Evolutionary conservation across 2,797 vertebrate species (phyloP), one percentile per base, ranked within the genome.

Genomic region (Sciaenops ocellatus): DNA sequence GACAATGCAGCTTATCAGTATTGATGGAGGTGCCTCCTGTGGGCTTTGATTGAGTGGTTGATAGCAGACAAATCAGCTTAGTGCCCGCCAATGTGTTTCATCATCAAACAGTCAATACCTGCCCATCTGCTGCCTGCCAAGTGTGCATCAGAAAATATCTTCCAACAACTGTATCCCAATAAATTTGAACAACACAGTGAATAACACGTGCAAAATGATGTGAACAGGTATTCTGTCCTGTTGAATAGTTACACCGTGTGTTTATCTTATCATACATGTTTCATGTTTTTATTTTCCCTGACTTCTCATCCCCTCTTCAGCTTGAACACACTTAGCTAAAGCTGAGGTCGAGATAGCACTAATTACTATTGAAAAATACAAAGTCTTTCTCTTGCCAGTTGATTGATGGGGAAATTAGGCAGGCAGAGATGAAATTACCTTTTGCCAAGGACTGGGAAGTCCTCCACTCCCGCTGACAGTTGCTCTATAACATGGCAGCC

Each of bases 401-500:
- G 85, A 81, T 26, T 47, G 78, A 82, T 50, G 56, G 65, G 74
- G 44, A 82, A 84, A 81, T 76, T 24, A 79, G 79, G 59, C 60
- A 63, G 46, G 26, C 75, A 48, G 44, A 69, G 61, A 85, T 85
- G 72, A 82, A 78, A 84, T 76, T 66, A 75, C 30, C 42, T 68
- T 67, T 57, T 68, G 41, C 51, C 51, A 52, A 47, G 28, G 59
- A 20, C 42, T 12, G 47, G 74, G 78, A 80, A 80, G 84, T 79
- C 85, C 85, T 85, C 73, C 50, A 2, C 73, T 73, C 72, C 71
- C 15, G 17, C 85, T 81, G 78, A 76, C 83, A 85, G 78, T 54
- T 68, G 84, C 80, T 82, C 75, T 68, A 48, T 76, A 81, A 80
- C 82, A 80, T 11, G 63, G 79, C 81, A 85, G 85, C 73, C 85